phyloP scores from a whole-genome alignment of 2,888 invertebrate species.

The Chrysolina oricalcia region DNA sequence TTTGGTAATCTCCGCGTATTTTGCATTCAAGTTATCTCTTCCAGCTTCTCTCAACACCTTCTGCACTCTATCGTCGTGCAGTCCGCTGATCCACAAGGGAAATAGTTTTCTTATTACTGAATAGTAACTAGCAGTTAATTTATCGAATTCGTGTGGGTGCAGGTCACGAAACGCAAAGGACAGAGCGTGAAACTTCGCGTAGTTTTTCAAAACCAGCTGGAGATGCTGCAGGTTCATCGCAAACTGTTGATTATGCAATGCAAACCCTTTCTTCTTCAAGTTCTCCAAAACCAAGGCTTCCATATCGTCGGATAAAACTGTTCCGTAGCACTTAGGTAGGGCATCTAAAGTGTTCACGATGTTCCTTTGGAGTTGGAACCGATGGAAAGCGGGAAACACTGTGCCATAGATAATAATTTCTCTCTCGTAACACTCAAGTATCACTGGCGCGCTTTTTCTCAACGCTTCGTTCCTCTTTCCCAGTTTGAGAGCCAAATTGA shows the following conservation, averaged over 20 bases:
- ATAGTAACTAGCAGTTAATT: not conserved
- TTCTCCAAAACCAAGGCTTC: conserved; percentile 45
- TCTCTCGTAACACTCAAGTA: conserved; percentile 28
- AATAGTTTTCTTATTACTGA: not conserved
- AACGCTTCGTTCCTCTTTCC: conserved; percentile 35
- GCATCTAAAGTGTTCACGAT: conserved; percentile 28
- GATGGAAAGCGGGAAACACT: conserved; percentile 39
- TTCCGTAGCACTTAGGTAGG: conserved; percentile 43
- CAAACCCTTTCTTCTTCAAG: conserved; percentile 41
- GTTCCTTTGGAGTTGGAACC: conserved; percentile 37
- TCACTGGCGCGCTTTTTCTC: not conserved
- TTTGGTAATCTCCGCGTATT: conserved; percentile 5
- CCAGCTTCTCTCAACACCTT: not conserved
- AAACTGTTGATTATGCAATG: conserved; percentile 35
- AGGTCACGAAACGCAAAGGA: conserved; percentile 48
- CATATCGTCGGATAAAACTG: conserved; percentile 19
- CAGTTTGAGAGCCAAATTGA: conserved; percentile 45
- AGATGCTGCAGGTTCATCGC: conserved; percentile 44
- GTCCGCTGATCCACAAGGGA: not conserved
- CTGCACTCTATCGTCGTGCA: not conserved
- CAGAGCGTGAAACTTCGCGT: conserved; percentile 49
- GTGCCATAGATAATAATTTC: conserved; percentile 43
- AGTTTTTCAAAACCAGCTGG: conserved; percentile 36
- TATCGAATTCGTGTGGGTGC: conserved; percentile 34
- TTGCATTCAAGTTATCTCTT: not conserved